Evolutionary conservation across 2,888 invertebrate genomes (phyloP).

Genomic region (Drosophila prolongata): DNA sequence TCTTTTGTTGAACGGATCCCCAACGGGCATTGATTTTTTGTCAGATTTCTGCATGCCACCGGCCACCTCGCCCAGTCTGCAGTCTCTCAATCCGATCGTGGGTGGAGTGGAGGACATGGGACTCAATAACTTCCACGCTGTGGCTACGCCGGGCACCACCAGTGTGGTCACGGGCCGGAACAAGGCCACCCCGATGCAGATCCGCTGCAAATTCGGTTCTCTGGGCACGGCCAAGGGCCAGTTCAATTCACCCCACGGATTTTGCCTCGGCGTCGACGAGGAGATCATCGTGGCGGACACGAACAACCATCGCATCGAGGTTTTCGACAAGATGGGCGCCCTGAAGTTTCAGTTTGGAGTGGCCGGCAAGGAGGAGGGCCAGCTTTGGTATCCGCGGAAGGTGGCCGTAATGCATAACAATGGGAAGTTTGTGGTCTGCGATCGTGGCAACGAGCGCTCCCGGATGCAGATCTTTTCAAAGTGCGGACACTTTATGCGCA

Average conservation of each 20-base stretch:
- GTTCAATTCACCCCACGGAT: constrained; percentile 98
- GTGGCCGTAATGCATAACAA: constrained; percentile 95
- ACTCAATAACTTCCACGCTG: constrained; percentile 83
- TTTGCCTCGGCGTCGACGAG: constrained; percentile 97
- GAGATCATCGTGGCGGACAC: constrained; percentile 98
- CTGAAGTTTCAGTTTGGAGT: constrained; percentile 97
- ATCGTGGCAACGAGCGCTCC: constrained; percentile 97
- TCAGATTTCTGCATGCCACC: constrained; percentile 87
- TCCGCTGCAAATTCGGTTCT: constrained; percentile 96
- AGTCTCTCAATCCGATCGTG: constrained; percentile 84
- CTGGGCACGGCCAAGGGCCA: constrained; percentile 96
- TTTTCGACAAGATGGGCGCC: constrained; percentile 96
- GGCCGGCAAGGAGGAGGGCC: constrained; percentile 97
- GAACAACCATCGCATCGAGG: constrained; percentile 97
- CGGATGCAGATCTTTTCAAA: constrained; percentile 99
- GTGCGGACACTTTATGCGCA: constrained; percentile 97
- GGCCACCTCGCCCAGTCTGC: constrained; percentile 87
- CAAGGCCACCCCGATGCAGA: constrained; percentile 94
- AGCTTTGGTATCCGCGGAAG: constrained; percentile 98
- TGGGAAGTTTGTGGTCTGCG: constrained; percentile 98
- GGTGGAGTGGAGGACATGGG: constrained; percentile 84
- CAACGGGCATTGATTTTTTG: constrained; percentile 87
- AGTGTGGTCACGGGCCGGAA: constrained; percentile 86
- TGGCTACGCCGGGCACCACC: constrained; percentile 82
- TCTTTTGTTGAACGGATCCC: constrained; percentile 87